Percentiles rank a stretch among this genome's conserved stretches.
phyloP scores from a whole-genome alignment of 2,797 vertebrate species.

The Bufotes viridis region DNA sequence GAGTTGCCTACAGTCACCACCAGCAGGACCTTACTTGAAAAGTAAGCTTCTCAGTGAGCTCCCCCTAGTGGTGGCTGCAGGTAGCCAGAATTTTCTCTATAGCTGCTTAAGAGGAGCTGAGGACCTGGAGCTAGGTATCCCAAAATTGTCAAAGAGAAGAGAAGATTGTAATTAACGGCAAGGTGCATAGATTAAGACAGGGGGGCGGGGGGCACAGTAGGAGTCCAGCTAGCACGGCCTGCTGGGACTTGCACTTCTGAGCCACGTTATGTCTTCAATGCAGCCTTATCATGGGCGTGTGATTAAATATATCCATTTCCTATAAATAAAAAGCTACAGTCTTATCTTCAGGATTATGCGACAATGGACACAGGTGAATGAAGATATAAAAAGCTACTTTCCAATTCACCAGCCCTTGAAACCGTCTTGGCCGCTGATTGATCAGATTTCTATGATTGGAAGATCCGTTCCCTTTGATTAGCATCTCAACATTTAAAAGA shows the following conservation, averaged over 20 bases:
- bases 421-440: not conserved
- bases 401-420: not conserved
- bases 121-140: not conserved
- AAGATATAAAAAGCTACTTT: not conserved
- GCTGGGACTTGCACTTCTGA: constrained; percentile 15
- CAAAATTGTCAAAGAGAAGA: not conserved
- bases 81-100: not conserved
- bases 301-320: not conserved
- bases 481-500: not conserved
- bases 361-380: not conserved
- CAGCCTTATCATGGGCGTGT: not conserved
- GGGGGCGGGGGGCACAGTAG: not conserved
- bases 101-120: not conserved
- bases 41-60: not conserved
- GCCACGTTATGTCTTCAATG: not conserved
- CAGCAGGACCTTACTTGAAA: not conserved
- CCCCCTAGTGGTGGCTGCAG: not conserved
- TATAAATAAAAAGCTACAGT: not conserved
- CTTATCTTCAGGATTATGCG: not conserved
- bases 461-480: not conserved
- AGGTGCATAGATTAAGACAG: not conserved
- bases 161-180: not conserved
- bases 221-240: not conserved
- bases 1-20: not conserved
- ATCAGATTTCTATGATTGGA: not conserved